Evolutionary conservation across 2,113 vertebrate genomes (phyloP).

Genomic region (Mesocricetus auratus): DNA sequence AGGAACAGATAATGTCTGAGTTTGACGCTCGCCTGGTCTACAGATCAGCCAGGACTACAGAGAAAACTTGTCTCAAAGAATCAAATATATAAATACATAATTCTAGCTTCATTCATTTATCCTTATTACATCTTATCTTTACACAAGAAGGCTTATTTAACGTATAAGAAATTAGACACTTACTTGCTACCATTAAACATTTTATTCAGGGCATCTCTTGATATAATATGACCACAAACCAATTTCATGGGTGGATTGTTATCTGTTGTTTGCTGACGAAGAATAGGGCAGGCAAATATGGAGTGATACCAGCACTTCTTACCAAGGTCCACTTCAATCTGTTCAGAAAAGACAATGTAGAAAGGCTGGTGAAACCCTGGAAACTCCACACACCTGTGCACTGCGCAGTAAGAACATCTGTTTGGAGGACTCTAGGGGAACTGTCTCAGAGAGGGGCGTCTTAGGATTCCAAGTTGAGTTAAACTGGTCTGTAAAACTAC

Average conservation of each 20-base stretch:
- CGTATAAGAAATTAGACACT: slow-evolving; percentile 79
- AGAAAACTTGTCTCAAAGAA: not conserved
- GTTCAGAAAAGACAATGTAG: slow-evolving; percentile 56
- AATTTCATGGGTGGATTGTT: slow-evolving; percentile 93
- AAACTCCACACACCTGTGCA: not conserved
- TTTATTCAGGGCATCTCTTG: slow-evolving; percentile 94
- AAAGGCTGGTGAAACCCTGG: not conserved
- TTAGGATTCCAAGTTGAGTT: not conserved
- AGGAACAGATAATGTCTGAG: not conserved
- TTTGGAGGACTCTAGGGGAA: not conserved
- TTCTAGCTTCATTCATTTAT: not conserved
- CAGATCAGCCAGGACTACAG: not conserved
- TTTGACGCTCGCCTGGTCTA: not conserved
- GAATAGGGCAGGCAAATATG: slow-evolving; percentile 93
- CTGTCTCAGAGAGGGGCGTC: not conserved
- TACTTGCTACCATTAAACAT: slow-evolving; percentile 96
- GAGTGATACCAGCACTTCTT: slow-evolving; percentile 94
- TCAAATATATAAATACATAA: not conserved
- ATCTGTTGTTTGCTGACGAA: slow-evolving; percentile 94
- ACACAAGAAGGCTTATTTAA: not conserved
- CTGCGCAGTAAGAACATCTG: not conserved
- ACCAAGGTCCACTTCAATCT: slow-evolving; percentile 94
- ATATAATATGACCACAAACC: slow-evolving; percentile 94
- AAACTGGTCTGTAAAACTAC: not conserved
- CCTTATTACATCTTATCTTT: not conserved